Evolutionary conservation across 2,113 vertebrate genomes (phyloP), one percentile per base, ranked within the genome.

Genomic region (Oncorhynchus gorbuscha): DNA sequence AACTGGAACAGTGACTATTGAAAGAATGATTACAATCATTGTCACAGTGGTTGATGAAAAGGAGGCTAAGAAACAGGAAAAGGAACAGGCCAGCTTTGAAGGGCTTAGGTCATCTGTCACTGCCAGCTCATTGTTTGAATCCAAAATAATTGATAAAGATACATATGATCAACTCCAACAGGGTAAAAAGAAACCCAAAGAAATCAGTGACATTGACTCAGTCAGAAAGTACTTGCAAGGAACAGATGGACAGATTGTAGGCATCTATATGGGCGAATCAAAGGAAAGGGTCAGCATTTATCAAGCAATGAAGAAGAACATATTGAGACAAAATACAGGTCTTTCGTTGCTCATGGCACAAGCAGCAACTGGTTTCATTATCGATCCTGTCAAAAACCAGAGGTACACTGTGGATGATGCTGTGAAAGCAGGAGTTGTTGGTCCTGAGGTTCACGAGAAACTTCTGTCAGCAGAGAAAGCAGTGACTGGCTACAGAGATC

Each of bases 221-320:
- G 94, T 99, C 67, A 93, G 78, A 82, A 93, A 87, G 0, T 98
- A 95, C 71, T 90, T 99, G 22, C 95, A 93, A 0, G 97, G 97
- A 55, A 91, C 92, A 0, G 39, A 45, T 45, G 39, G 95, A 95
- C 69, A 90, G 92, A 94, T 99, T 1, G 95, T 96, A 0, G 98
- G 97, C 0, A 81, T 99, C 69, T 93, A 94, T 0, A 84, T 96
- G 81, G 94, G 94, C 81, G 94, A 93, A 0, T 92, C 94, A 32
- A 94, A 95, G 74, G 95, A 98, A 85, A 98, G 96, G 75, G 81
- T 99, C 68, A 95, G 91, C 85, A 92, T 99, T 76, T 99, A 99
- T 0, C 92, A 98, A 89, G 97, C 97, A 74, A 96, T 99, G 93
- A 94, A 90, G 86, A 95, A 93, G 6, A 95, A 95, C 70, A 72